phyloP scores from a whole-genome alignment of 2,888 invertebrate species.

The Agrochola lota region DNA sequence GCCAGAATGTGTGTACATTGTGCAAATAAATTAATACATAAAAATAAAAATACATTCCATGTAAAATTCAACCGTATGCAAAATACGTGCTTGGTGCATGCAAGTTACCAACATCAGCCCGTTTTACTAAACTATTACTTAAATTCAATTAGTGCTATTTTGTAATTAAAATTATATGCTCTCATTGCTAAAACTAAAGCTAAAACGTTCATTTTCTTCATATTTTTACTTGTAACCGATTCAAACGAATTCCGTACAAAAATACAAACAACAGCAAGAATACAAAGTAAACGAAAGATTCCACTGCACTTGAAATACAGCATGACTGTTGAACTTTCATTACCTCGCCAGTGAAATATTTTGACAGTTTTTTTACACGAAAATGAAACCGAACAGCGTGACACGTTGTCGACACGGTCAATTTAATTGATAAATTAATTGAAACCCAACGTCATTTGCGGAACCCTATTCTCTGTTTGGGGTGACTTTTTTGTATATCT shows the following conservation, averaged over 20 bases:
- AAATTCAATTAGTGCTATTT: not conserved
- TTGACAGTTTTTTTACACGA: constrained; percentile 18
- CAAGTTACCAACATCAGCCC: too few species aligned
- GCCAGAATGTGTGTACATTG: too few species aligned
- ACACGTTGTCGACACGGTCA: constrained; percentile 50
- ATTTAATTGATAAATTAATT: constrained; percentile 69
- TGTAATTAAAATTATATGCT: not conserved
- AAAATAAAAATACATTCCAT: too few species aligned
- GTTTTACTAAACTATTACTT: too few species aligned
- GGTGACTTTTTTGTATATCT: constrained; percentile 64
- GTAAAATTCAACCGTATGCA: too few species aligned
- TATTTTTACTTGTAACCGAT: not conserved
- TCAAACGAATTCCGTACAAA: not conserved
- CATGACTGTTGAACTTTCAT: constrained; percentile 40
- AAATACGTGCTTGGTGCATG: too few species aligned
- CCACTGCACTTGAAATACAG: constrained; percentile 2
- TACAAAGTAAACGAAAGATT: constrained; percentile 18
- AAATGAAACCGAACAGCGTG: constrained; percentile 27
- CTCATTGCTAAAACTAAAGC: constrained; percentile 5
- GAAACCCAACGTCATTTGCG: constrained; percentile 61
- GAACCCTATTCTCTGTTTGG: constrained; percentile 59
- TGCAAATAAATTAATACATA: too few species aligned
- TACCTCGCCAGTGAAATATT: constrained; percentile 37
- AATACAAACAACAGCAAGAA: not conserved
- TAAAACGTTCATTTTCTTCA: not conserved